Evolutionary conservation across 2,113 vertebrate species (phyloP).

Genomic region (Rhombomys opimus): DNA sequence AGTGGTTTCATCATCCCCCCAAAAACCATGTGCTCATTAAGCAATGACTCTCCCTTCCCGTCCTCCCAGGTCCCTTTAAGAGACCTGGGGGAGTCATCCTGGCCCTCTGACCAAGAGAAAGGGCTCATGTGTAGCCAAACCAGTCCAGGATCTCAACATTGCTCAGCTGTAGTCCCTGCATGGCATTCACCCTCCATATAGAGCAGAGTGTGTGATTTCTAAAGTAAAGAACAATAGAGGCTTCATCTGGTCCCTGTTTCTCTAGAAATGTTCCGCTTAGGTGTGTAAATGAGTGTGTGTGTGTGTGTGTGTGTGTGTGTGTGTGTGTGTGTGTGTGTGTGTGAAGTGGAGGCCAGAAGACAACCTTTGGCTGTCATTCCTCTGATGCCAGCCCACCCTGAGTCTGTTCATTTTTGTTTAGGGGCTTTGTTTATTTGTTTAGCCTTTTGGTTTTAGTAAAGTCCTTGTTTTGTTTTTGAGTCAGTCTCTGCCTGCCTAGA

Average conservation of each 20-base stretch:
- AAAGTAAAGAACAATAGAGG: background rate
- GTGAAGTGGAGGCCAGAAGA: background rate
- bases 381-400: background rate
- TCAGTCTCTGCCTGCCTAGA: background rate
- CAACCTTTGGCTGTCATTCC: background rate
- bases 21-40: background rate
- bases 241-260: accelerated
- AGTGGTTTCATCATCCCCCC: background rate
- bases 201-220: background rate
- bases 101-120: background rate
- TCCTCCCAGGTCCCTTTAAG: background rate
- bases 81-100: background rate
- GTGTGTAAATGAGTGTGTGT: background rate
- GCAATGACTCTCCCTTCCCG: background rate
- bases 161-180: background rate
- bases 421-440: background rate
- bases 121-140: background rate
- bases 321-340: background rate
- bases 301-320: background rate
- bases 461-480: background rate
- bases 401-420: background rate
- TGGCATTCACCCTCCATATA: background rate
- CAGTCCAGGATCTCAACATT: background rate
- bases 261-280: background rate
- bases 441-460: background rate